phyloP scores from a whole-genome alignment of 2,797 vertebrate species.

The Furcifer pardalis region DNA sequence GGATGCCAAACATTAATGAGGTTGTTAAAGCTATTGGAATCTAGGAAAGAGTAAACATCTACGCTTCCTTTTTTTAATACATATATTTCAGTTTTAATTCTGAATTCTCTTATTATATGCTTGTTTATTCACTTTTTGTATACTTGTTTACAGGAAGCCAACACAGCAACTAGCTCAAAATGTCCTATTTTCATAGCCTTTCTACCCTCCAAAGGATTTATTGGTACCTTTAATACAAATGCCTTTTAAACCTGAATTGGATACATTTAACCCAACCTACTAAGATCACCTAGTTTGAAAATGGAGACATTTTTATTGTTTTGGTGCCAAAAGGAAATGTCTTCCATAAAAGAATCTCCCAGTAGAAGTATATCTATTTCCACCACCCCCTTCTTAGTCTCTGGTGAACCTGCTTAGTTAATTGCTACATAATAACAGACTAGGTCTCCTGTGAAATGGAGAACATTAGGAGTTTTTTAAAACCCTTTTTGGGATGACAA shows the following conservation, averaged over 20 bases:
- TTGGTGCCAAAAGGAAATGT: neutral
- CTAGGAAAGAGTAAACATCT: conserved; percentile 41
- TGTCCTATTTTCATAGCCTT: neutral
- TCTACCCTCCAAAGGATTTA: neutral
- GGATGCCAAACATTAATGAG: conserved; percentile 69
- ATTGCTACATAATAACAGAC: neutral
- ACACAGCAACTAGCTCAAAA: neutral
- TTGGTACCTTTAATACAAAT: neutral
- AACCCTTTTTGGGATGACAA: neutral
- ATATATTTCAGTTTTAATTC: neutral
- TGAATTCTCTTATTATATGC: neutral
- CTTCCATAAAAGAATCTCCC: neutral
- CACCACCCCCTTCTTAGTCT: neutral
- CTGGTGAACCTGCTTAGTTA: neutral
- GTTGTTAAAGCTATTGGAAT: conserved; percentile 71
- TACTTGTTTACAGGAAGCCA: neutral
- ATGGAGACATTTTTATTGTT: neutral
- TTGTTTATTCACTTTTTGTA: neutral
- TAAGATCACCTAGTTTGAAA: neutral
- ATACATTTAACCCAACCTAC: neutral
- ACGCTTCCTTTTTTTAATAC: neutral
- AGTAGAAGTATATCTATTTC: neutral
- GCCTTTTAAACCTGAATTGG: neutral
- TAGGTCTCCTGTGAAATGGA: neutral
- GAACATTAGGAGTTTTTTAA: neutral